Evolutionary conservation across 2,113 vertebrate genomes (phyloP).

Genomic region (Xiphias gladius): DNA sequence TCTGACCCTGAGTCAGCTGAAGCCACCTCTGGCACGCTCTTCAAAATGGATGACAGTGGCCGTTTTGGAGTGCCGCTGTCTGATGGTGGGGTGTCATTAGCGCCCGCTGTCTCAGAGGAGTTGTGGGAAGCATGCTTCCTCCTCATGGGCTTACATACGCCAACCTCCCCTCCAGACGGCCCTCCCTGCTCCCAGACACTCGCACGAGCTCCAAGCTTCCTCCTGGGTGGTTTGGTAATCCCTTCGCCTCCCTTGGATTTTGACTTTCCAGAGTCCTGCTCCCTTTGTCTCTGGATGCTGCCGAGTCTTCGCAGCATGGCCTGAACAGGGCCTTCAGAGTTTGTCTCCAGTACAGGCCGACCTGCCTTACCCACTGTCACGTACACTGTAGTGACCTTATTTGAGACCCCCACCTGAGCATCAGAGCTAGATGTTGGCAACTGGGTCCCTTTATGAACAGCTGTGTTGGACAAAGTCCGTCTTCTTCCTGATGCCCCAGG

Average conservation of each 20-base stretch:
- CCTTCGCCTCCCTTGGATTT: constrained; percentile 74
- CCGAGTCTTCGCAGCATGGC: constrained; percentile 89
- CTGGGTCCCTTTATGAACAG: constrained; percentile 78
- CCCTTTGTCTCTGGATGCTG: constrained; percentile 89
- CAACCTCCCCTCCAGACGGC: constrained; percentile 52
- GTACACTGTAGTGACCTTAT: constrained; percentile 89
- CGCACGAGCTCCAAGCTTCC: constrained; percentile 83
- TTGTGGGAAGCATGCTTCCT: constrained; percentile 65
- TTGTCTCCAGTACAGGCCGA: constrained; percentile 58
- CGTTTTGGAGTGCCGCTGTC: constrained; percentile 72
- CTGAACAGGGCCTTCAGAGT: constrained; percentile 86
- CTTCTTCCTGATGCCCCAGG: constrained; percentile 65
- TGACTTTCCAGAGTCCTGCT: constrained; percentile 74
- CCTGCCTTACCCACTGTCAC: constrained; percentile 88
- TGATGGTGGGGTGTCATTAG: constrained; percentile 34
- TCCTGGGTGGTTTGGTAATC: constrained; percentile 88
- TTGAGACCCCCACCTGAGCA: constrained; percentile 45
- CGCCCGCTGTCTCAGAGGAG: constrained; percentile 36
- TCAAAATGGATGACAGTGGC: constrained; percentile 80
- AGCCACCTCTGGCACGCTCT: constrained; percentile 75
- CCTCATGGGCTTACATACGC: constrained; percentile 73
- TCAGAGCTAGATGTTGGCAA: constrained; percentile 76
- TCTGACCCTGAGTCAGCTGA: constrained; percentile 31
- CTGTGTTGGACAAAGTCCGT: constrained; percentile 78
- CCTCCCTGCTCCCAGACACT: constrained; percentile 78